phyloP scores from a whole-genome alignment of 2,888 invertebrate species.

The Hypomecis atomaria region DNA sequence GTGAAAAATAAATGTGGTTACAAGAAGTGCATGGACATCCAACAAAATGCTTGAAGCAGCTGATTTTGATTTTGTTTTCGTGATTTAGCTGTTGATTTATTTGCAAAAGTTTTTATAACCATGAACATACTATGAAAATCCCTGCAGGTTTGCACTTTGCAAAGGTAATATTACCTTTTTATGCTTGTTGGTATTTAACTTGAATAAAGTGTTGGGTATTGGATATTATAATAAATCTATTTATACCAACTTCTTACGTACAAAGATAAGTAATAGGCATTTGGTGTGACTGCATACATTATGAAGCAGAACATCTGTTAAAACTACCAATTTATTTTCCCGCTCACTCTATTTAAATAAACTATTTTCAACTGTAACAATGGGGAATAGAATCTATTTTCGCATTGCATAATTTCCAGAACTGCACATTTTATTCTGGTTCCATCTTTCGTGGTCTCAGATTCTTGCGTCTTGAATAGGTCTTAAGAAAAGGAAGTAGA shows the following conservation, averaged over 20 bases:
- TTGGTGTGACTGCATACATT: slow-evolving; percentile 66
- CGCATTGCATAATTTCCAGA: not conserved
- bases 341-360: not conserved
- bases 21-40: too few relatives aligned
- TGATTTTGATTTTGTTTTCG: too few relatives aligned
- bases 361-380: slow-evolving; percentile 41
- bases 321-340: slow-evolving; percentile 45
- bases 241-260: slow-evolving; percentile 27
- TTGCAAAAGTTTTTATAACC: too few relatives aligned
- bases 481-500: not conserved
- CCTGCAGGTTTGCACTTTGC: too few relatives aligned
- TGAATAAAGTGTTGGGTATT: too few relatives aligned
- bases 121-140: too few relatives aligned
- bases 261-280: slow-evolving; percentile 68
- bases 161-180: too few relatives aligned
- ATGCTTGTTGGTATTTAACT: too few relatives aligned
- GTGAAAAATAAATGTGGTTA: too few relatives aligned
- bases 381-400: not conserved
- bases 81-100: too few relatives aligned
- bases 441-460: not conserved
- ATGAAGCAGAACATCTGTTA: slow-evolving; percentile 55
- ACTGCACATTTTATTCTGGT: not conserved
- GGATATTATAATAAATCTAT: not conserved
- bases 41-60: too few relatives aligned
- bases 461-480: not conserved